phyloP scores from a whole-genome alignment of 2,888 invertebrate species.

The Dioctria rufipes region DNA sequence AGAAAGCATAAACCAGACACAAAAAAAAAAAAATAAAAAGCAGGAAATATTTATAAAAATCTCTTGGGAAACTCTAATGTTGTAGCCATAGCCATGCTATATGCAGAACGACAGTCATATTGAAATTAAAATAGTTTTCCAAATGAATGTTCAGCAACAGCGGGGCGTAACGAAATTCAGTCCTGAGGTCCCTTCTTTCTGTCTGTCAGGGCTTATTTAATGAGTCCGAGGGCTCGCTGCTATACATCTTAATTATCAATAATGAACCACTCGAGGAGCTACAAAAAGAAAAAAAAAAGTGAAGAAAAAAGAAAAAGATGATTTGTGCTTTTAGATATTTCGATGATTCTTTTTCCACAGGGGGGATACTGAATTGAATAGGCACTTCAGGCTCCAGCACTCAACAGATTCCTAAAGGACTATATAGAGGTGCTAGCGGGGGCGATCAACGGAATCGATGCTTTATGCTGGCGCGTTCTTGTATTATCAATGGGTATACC shows the following conservation, averaged over 20 bases:
- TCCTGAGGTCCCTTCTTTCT: not conserved
- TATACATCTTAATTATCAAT: constrained; percentile 46
- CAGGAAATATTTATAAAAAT: not conserved
- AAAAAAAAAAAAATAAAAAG: too few relatives aligned
- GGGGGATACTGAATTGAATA: too few relatives aligned
- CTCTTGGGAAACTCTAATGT: not conserved
- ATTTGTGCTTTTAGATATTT: constrained; percentile 31
- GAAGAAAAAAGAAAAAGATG: constrained; percentile 8
- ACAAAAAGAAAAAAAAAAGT: too few relatives aligned
- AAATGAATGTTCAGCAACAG: constrained; percentile 10
- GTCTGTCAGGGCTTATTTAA: constrained; percentile 5
- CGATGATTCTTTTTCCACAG: not conserved
- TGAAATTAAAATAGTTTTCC: constrained; percentile 10
- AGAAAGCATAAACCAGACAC: not conserved
- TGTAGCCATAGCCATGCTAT: not conserved
- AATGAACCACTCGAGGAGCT: constrained; percentile 10
- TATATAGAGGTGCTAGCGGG: not conserved
- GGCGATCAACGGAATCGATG: not conserved
- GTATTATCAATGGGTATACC: not conserved
- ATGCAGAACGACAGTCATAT: not conserved
- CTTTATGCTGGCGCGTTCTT: not conserved
- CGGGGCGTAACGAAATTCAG: not conserved
- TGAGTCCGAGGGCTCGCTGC: constrained; percentile 4
- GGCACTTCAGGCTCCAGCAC: too few relatives aligned
- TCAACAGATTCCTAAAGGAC: too few relatives aligned